A percentile compares a stretch with the other conserved stretches of the same genome.
Evolutionary conservation across 2,797 vertebrate species (phyloP).

Genomic region (Hypotaenidia philippensis): DNA sequence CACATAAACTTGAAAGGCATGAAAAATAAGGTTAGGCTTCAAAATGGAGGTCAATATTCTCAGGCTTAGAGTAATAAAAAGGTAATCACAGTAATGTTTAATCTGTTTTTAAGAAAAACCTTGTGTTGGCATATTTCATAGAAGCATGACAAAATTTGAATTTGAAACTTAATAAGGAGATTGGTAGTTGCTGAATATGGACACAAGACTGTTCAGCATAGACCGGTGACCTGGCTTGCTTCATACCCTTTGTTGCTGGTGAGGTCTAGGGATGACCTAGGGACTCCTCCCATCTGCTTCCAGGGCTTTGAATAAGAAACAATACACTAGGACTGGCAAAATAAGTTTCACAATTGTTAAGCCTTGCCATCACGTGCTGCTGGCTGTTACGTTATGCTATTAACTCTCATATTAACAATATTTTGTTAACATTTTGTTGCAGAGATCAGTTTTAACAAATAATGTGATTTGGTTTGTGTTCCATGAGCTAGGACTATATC

Average conservation of each 20-base stretch:
- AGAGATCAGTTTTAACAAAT: neutral
- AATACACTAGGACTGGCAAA: neutral
- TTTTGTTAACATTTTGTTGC: neutral
- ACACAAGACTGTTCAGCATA: neutral
- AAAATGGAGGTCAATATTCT: conserved; percentile 46
- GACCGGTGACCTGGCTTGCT: neutral
- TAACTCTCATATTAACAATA: neutral
- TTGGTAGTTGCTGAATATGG: neutral
- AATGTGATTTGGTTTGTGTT: neutral
- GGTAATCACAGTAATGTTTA: neutral
- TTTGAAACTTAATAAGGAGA: neutral
- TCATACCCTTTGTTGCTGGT: neutral
- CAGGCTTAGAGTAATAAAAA: conserved; percentile 24
- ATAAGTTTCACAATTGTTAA: neutral
- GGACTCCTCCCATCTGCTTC: neutral
- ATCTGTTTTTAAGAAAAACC: conserved; percentile 30
- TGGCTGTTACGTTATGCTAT: neutral
- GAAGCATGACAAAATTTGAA: neutral
- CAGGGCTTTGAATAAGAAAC: neutral
- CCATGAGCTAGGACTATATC: neutral
- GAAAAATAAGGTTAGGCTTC: conserved; percentile 72
- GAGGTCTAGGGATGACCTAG: neutral
- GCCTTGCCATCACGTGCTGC: neutral
- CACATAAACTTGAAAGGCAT: conserved; percentile 70
- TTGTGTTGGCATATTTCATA: neutral